These are phyloP conservation scores for Linyphia triangularis DNA, from an alignment of 2,888 invertebrate genomes.

Conservation along the genomic window DNA sequence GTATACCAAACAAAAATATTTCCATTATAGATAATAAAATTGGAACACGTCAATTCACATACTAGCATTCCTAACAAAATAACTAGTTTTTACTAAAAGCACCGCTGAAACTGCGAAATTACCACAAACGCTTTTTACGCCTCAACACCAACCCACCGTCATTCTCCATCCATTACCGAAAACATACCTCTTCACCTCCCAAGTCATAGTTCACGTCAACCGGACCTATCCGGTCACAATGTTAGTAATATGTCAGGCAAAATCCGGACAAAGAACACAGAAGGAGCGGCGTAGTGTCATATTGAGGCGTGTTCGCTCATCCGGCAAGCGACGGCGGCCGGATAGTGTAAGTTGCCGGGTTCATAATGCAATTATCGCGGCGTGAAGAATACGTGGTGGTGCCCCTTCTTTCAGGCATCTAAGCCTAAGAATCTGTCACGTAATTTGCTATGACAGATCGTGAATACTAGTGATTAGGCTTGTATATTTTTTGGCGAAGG, in stretches of 20 bases:
- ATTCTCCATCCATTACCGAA: no score
- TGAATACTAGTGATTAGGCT: no score
- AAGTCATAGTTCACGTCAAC: conserved; percentile 7
- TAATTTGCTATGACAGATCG: not conserved
- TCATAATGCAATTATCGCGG: conserved; percentile 44
- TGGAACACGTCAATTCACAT: no score
- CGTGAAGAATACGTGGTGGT: conserved; percentile 1
- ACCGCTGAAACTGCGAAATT: no score
- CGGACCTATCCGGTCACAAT: not conserved
- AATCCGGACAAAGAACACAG: not conserved
- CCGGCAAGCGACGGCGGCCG: conserved; percentile 14
- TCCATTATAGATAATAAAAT: no score
- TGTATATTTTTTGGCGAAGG: no score
- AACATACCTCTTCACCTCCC: no score
- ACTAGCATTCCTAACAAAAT: no score
- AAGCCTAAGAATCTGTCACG: not conserved
- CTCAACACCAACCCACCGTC: no score
- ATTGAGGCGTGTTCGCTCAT: conserved; percentile 21
- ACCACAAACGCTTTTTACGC: no score
- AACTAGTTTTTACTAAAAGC: no score
- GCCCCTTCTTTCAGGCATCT: not conserved
- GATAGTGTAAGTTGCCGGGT: conserved; percentile 17
- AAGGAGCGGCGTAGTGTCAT: not conserved
- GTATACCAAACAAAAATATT: no score
- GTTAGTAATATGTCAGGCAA: not conserved